Evolutionary conservation across 2,113 vertebrate species (phyloP).

Genomic region (Siphamia tubifer): DNA sequence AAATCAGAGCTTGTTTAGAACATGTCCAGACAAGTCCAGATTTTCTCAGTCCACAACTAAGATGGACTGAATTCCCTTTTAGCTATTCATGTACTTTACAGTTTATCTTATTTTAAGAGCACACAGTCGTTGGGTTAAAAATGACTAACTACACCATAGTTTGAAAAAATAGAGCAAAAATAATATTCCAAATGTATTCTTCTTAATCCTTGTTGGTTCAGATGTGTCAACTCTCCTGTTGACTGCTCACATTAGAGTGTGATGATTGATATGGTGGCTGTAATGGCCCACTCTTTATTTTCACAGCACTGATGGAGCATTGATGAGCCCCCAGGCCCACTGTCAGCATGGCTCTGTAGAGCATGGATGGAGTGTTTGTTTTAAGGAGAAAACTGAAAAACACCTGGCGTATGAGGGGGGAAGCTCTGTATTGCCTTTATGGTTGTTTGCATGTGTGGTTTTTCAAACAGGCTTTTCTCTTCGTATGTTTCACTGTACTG

Average conservation of each 20-base stretch:
- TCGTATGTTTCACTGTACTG: background rate
- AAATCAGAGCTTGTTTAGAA: slow-evolving; percentile 25
- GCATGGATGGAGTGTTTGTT: slow-evolving; percentile 1
- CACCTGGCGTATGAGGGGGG: slow-evolving; percentile 18
- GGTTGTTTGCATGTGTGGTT: slow-evolving; percentile 12
- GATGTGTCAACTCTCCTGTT: background rate
- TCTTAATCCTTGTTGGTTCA: too few relatives aligned
- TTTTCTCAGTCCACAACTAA: slow-evolving; percentile 10
- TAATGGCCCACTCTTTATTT: slow-evolving; percentile 39
- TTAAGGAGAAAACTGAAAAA: slow-evolving; percentile 24
- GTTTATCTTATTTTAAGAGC: background rate
- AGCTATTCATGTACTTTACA: slow-evolving; percentile 19
- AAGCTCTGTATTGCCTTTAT: background rate
- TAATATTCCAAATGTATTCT: background rate
- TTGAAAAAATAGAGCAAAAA: too few relatives aligned
- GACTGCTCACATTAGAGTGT: slow-evolving; percentile 16
- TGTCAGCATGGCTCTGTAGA: background rate
- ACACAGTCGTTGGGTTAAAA: background rate
- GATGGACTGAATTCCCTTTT: slow-evolving; percentile 21
- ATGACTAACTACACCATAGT: too few relatives aligned
- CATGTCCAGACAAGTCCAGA: slow-evolving; percentile 65
- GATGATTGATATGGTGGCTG: slow-evolving; percentile 35
- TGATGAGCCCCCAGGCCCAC: slow-evolving; percentile 2
- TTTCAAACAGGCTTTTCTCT: background rate
- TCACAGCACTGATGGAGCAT: background rate